phyloP scores from a whole-genome alignment of 2,888 invertebrate species.

The Pristionchus mayeri region DNA sequence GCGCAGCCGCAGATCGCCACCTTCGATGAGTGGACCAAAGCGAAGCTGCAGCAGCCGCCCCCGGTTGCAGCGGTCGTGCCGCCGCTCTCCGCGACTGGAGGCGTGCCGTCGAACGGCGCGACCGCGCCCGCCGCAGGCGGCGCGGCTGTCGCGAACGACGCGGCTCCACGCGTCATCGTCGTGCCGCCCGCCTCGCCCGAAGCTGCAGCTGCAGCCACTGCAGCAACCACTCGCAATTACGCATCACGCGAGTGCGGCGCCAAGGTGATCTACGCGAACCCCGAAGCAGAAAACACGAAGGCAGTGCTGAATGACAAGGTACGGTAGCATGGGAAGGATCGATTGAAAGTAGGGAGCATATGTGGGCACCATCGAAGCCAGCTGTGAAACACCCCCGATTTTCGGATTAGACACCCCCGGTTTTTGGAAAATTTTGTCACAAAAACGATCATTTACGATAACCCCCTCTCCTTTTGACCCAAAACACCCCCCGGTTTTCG shows the following conservation, averaged over 20 bases:
- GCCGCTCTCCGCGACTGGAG: constrained; percentile 50
- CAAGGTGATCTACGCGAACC: constrained; percentile 92
- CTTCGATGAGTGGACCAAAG: constrained; percentile 70
- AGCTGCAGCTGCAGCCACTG: too few relatives aligned
- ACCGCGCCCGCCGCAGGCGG: not conserved
- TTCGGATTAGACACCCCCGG: too few relatives aligned
- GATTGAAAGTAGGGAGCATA: not conserved
- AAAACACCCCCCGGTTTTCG: too few relatives aligned
- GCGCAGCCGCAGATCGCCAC: constrained; percentile 64
- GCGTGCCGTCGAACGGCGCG: not conserved
- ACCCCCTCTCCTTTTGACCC: too few relatives aligned
- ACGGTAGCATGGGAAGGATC: not conserved
- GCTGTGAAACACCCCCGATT: too few relatives aligned
- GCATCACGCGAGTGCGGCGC: constrained; percentile 97
- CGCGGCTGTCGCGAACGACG: constrained; percentile 23
- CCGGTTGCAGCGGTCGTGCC: not conserved
- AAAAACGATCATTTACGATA: too few relatives aligned
- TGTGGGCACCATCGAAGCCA: too few relatives aligned
- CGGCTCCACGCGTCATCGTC: not conserved
- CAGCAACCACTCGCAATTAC: constrained; percentile 86
- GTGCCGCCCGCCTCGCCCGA: constrained; percentile 31
- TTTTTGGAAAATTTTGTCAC: too few relatives aligned
- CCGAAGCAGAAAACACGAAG: constrained; percentile 87
- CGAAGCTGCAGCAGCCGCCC: constrained; percentile 60
- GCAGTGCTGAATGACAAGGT: constrained; percentile 86